These are phyloP conservation scores for Alligator mississippiensis DNA, from an alignment of 2,113 vertebrate genomes.

Conservation along the genomic window DNA sequence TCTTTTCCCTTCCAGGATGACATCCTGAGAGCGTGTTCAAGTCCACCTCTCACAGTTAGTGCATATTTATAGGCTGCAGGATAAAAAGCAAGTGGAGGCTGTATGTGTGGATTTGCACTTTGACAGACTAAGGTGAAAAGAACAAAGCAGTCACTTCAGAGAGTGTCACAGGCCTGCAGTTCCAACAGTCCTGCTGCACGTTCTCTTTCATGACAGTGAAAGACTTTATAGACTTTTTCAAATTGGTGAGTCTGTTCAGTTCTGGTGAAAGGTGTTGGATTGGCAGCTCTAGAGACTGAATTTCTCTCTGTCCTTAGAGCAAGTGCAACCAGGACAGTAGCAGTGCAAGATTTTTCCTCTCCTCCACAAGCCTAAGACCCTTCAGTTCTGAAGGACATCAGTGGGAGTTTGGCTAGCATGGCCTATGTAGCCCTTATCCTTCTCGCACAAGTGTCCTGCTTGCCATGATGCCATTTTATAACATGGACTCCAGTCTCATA, in stretches of 20 bases:
- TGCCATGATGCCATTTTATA: no score
- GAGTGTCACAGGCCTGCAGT: not conserved
- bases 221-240: not conserved
- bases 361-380: not conserved
- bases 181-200: not conserved
- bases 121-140: not conserved
- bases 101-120: not conserved
- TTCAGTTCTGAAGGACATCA: not conserved
- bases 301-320: not conserved
- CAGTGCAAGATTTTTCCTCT: not conserved
- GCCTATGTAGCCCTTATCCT: not conserved
- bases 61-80: accelerated
- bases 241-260: conserved; percentile 11
- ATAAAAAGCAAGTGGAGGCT: not conserved
- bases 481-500: not conserved
- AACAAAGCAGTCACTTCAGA: not conserved
- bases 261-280: not conserved
- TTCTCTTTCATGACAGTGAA: not conserved
- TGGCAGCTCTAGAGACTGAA: not conserved
- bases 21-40: not conserved
- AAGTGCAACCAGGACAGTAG: not conserved
- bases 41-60: not conserved
- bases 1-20: not conserved
- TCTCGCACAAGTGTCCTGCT: not conserved
- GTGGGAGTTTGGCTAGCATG: not conserved